Evolutionary conservation across 1,140 invertebrate genomes (phyloP).

Genomic region (Orchesella cincta): DNA sequence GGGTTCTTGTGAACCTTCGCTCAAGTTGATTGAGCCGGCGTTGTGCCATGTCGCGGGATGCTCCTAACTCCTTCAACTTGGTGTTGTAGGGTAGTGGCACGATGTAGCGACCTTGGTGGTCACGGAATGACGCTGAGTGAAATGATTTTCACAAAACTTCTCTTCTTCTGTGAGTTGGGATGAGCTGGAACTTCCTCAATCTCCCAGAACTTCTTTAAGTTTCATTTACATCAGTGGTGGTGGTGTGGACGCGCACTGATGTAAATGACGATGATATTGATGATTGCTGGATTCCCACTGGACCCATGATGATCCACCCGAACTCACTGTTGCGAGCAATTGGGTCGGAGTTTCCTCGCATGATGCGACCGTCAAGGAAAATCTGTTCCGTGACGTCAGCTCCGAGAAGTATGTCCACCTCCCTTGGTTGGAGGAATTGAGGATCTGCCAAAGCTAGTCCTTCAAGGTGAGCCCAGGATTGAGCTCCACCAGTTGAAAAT

Average conservation of each 20-base stretch:
- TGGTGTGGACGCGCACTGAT: too few species aligned
- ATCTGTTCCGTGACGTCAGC: background rate
- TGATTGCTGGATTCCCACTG: background rate
- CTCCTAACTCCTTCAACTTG: background rate
- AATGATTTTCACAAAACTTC: background rate
- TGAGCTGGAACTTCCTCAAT: background rate
- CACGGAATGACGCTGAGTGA: background rate
- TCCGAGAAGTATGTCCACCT: background rate
- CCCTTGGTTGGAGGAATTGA: background rate
- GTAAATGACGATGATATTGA: background rate
- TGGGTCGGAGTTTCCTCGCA: background rate
- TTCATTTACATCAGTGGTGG: background rate
- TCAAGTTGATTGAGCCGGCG: background rate
- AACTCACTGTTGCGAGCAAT: background rate
- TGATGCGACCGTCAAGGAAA: background rate
- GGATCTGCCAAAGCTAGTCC: background rate
- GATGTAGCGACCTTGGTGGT: background rate
- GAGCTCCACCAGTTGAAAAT: background rate
- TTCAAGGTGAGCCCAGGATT: background rate
- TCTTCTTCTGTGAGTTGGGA: background rate
- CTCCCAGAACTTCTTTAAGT: background rate
- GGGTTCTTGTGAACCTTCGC: background rate
- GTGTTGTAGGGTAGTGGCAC: background rate
- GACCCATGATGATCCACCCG: background rate
- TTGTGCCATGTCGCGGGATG: background rate